These are phyloP conservation scores for Xylota segnis DNA, from an alignment of 2,888 invertebrate genomes.

Conservation along the genomic window DNA sequence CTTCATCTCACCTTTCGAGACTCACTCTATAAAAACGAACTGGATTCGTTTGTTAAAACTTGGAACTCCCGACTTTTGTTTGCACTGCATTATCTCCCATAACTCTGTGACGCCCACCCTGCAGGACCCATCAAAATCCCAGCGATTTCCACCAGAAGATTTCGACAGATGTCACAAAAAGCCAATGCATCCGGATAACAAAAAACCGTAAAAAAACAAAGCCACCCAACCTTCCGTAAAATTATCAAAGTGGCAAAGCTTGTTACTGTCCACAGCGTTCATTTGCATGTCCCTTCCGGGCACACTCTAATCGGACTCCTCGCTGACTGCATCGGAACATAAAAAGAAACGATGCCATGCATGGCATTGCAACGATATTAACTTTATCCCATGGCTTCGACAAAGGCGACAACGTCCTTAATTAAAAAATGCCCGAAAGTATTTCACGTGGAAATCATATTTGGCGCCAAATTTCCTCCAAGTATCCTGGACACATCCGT, in stretches of 20 bases:
- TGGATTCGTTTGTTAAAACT: too few species aligned
- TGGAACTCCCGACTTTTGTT: too few species aligned
- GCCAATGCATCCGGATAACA: slow-evolving; percentile 16
- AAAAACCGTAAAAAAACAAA: background rate
- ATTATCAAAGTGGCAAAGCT: slow-evolving; percentile 68
- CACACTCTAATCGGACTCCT: slow-evolving; percentile 27
- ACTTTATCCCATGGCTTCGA: slow-evolving; percentile 15
- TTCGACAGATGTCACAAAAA: background rate
- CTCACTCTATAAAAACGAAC: too few species aligned
- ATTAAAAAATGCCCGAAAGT: slow-evolving; percentile 76
- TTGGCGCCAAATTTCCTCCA: slow-evolving; percentile 74
- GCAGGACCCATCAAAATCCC: background rate
- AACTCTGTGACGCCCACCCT: too few species aligned
- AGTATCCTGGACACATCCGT: slow-evolving; percentile 30
- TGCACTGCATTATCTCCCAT: too few species aligned
- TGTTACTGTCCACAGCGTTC: slow-evolving; percentile 53
- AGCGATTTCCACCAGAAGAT: background rate
- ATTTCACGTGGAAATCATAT: slow-evolving; percentile 76
- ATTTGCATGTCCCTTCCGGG: slow-evolving; percentile 63
- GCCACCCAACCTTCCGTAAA: slow-evolving; percentile 8
- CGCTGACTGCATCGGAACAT: slow-evolving; percentile 38
- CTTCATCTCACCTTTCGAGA: too few species aligned
- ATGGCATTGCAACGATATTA: slow-evolving; percentile 57
- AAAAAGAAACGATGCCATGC: slow-evolving; percentile 59
- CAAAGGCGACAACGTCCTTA: slow-evolving; percentile 63